phyloP scores from a whole-genome alignment of 2,797 vertebrate species.

The Chiroxiphia lanceolata region DNA sequence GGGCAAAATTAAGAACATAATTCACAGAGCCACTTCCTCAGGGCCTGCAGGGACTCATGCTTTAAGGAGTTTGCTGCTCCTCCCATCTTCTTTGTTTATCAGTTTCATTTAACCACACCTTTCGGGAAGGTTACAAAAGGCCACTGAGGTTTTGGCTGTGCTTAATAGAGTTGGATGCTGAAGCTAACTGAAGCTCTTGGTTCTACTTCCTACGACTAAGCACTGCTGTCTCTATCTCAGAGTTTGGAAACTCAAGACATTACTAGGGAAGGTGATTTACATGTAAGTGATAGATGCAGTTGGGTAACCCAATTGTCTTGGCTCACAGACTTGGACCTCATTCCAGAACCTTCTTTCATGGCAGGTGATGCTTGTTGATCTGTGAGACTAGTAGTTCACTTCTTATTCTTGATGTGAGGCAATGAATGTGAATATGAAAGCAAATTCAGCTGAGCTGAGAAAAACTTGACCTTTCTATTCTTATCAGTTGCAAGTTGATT shows the following conservation, averaged over 20 bases:
- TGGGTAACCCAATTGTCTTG: background rate
- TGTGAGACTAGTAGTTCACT: background rate
- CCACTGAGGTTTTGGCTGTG: background rate
- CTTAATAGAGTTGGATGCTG: background rate
- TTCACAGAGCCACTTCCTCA: background rate
- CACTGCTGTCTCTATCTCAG: background rate
- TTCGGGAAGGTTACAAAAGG: background rate
- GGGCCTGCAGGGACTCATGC: background rate
- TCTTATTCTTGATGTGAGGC: conserved; percentile 37
- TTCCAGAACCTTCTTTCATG: background rate
- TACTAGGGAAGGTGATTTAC: conserved; percentile 1
- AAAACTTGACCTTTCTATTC: conserved; percentile 54
- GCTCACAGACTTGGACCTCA: background rate
- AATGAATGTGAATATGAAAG: conserved; percentile 60
- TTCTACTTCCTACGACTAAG: background rate
- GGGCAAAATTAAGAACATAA: background rate
- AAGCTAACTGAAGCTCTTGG: background rate
- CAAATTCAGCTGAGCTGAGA: background rate
- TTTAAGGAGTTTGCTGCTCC: background rate
- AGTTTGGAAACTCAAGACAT: background rate
- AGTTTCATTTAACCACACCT: background rate
- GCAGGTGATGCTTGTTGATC: background rate
- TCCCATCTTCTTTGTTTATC: background rate
- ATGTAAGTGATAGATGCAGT: background rate
- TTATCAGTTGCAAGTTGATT: conserved; percentile 34